Evolutionary conservation across 2,113 vertebrate genomes (phyloP), one percentile per base, ranked within the genome.

Genomic region (Cheilinus undulatus): DNA sequence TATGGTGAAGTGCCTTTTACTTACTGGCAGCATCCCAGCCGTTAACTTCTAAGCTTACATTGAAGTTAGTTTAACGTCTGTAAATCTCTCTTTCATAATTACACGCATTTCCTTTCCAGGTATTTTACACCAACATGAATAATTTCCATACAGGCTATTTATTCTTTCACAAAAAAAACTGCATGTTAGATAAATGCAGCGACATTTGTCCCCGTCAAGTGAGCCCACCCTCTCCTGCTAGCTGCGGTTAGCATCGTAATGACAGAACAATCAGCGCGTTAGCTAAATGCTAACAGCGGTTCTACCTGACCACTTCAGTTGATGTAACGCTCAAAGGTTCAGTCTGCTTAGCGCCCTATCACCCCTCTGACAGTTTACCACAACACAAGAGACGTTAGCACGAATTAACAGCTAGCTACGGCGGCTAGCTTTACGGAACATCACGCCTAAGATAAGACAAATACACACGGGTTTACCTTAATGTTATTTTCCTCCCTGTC

Each of bases 401-500:
- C 38, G 28, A 2, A 53, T 48, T 40, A 22, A 22, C 71, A 3
- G 81, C 61, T 81, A 88, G 76, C 76, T 36, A 2, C 57, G 3
- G 32, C 23, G 17, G 76, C 61, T 86, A 84, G 65, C 58, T 1
- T 0, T 24, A 26, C 27, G 14, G 0, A 46, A 30, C 23, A 23
- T 17, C 23, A 7, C 15, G 34, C 38, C 4, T 52, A 28, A 17
- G 22, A 56, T 1, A 23, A 17, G 26, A 22, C 40, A 36, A 26
- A 45, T 27, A 11, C 3, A 5, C 8, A 17, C 15, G 0, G 7
- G 0, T 28, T 79, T 82, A 90, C 90, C 88, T 78, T 36, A 91
- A 58, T 36, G 48, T 3, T 3, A 53, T 56, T 51, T 46, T 69
- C 74, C 20, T 83, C 23, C 43, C 64, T 3, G 60, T 69, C 28